phyloP scores from a whole-genome alignment of 2,888 invertebrate species.

The Meiosimyza decipiens region DNA sequence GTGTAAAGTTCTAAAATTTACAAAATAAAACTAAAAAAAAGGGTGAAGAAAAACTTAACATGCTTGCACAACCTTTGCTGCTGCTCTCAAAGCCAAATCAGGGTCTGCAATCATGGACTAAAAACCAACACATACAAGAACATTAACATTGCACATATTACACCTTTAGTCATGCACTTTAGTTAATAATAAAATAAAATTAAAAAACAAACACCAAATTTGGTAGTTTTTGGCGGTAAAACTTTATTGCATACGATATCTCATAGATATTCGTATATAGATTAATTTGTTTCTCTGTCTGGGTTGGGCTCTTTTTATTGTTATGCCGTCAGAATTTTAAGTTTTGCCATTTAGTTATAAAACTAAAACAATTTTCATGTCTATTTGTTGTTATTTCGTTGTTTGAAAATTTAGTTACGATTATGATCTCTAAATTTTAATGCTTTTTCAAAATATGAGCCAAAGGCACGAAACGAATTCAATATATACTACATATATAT shows the following conservation, averaged over 20 bases:
- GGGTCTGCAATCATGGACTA: not conserved
- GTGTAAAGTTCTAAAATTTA: constrained; percentile 35
- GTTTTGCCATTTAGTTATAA: constrained; percentile 13
- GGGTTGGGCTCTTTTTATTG: not conserved
- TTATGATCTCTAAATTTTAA: constrained; percentile 23
- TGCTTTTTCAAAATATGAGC: constrained; percentile 15
- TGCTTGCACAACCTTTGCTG: constrained; percentile 9
- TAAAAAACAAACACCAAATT: not conserved
- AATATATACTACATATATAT: no score
- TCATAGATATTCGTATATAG: constrained; percentile 3
- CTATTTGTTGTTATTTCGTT: constrained; percentile 47
- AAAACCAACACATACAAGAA: not conserved
- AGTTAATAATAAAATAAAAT: not conserved
- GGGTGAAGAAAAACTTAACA: constrained; percentile 31
- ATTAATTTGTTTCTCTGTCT: constrained; percentile 13
- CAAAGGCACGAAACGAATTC: no score
- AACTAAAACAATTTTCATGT: constrained; percentile 47
- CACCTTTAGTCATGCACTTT: constrained; percentile 11
- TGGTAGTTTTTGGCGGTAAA: constrained; percentile 31
- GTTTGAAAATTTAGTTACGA: constrained; percentile 38
- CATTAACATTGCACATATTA: not conserved
- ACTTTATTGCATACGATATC: constrained; percentile 20
- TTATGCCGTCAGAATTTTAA: not conserved
- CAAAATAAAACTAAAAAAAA: constrained; percentile 14
- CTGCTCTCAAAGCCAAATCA: constrained; percentile 6